A percentile compares a stretch with the other conserved stretches of the same genome.
Evolutionary conservation across 2,888 invertebrate genomes (phyloP).

Genomic region (Crioceris asparagi): DNA sequence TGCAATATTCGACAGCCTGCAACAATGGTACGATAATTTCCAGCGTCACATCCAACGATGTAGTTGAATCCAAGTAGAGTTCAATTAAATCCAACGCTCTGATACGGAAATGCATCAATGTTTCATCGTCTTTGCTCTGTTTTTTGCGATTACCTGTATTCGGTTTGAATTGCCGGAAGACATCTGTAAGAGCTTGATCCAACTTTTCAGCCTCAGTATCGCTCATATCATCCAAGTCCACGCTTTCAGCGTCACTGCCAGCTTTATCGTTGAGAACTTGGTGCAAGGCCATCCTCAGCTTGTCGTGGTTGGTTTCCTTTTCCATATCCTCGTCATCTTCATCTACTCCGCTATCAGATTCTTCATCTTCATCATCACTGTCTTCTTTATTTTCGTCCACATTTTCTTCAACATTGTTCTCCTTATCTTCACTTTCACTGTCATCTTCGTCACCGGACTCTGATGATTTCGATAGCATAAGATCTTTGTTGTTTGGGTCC

Average conservation of each 20-base stretch:
- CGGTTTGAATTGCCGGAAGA: conserved; percentile 55
- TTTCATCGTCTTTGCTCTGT: conserved; percentile 52
- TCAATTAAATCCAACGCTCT: conserved; percentile 66
- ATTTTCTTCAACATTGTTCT: conserved; percentile 26
- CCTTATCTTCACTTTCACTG: conserved; percentile 24
- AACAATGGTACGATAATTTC: conserved; percentile 60
- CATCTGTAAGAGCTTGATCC: conserved; percentile 61
- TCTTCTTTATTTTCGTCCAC: conserved; percentile 16
- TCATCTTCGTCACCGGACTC: conserved; percentile 1
- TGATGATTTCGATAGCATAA: conserved; percentile 40
- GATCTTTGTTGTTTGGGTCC: conserved; percentile 57
- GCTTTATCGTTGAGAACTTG: conserved; percentile 45
- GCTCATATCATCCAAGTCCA: conserved; percentile 64
- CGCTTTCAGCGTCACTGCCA: conserved; percentile 25
- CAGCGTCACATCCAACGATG: conserved; percentile 55
- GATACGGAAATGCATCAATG: conserved; percentile 60
- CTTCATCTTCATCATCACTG: conserved; percentile 19
- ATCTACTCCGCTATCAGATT: conserved; percentile 27
- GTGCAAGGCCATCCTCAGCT: conserved; percentile 59
- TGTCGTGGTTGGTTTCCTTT: conserved; percentile 57
- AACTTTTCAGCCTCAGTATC: conserved; percentile 59
- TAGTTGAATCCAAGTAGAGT: conserved; percentile 59
- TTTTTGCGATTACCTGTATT: conserved; percentile 39
- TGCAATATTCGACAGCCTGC: conserved; percentile 56
- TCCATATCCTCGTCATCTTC: conserved; percentile 43